Evolutionary conservation across 2,113 vertebrate species (phyloP).

Genomic region (Leucopsar rothschildi): DNA sequence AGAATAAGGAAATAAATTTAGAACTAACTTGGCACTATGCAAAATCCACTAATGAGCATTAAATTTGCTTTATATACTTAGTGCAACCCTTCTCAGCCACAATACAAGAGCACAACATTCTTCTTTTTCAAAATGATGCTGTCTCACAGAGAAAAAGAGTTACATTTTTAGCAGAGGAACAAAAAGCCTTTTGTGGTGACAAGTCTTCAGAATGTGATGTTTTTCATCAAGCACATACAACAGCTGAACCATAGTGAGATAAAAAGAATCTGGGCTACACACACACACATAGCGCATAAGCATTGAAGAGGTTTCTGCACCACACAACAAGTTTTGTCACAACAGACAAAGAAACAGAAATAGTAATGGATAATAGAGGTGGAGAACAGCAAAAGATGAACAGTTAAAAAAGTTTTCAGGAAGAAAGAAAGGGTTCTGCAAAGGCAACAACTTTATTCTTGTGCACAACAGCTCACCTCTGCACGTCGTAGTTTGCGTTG

Average conservation of each 20-base stretch:
- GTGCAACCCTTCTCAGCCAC: not conserved
- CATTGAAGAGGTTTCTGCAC: not conserved
- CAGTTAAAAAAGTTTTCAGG: not conserved
- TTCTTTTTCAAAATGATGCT: not conserved
- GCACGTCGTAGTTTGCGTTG: constrained; percentile 94
- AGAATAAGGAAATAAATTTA: not conserved
- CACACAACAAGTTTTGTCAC: not conserved
- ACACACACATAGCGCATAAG: accelerated
- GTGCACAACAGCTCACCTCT: constrained; percentile 76
- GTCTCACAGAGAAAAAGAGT: not conserved
- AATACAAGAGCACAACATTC: not conserved
- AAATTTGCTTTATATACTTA: not conserved
- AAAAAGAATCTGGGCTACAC: not conserved
- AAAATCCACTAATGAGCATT: not conserved
- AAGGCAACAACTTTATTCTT: not conserved
- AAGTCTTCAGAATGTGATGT: not conserved
- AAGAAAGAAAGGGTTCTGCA: not conserved
- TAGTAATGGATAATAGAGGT: not conserved
- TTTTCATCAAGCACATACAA: not conserved
- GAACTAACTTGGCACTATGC: not conserved
- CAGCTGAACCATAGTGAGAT: not conserved
- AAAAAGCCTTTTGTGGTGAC: not conserved
- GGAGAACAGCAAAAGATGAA: not conserved
- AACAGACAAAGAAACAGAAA: not conserved
- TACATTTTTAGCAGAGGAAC: not conserved